Percentiles rank a stretch among this genome's conserved stretches.
These are phyloP conservation scores for Aix galericulata DNA, from an alignment of 2,113 vertebrate species.

Conservation along the genomic window DNA sequence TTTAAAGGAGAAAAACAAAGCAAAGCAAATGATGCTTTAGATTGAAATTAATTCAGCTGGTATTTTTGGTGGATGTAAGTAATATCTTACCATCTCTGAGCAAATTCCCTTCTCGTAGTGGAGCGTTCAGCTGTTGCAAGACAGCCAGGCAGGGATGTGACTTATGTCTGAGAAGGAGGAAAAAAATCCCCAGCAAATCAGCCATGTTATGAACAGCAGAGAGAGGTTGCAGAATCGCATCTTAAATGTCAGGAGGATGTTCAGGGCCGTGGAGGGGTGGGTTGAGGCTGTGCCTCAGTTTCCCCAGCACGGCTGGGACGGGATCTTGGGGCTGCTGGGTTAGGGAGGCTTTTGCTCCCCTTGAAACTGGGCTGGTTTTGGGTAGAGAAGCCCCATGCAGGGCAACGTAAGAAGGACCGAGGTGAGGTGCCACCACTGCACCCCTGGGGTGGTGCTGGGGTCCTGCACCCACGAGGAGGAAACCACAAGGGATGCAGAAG, in stretches of 20 bases:
- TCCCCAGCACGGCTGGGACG: accelerated
- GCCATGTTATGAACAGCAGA: not conserved
- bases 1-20: conserved; percentile 5
- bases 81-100: not conserved
- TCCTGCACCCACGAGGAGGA: not conserved
- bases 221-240: not conserved
- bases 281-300: not conserved
- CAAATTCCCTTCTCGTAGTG: not conserved
- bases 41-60: conserved; percentile 33
- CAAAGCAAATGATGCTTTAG: not conserved
- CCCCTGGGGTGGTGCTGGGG: accelerated
- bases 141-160: not conserved
- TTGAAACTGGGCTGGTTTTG: not conserved
- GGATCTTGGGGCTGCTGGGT: not conserved
- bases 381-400: not conserved
- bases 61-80: not conserved
- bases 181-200: not conserved
- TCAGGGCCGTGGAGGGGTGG: not conserved
- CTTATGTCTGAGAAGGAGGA: not conserved
- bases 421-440: not conserved
- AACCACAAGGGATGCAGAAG: not conserved
- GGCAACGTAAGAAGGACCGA: accelerated
- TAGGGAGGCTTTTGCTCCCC: not conserved
- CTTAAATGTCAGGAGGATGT: not conserved
- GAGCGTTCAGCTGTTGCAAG: not conserved